These are phyloP conservation scores for Gavialis gangeticus DNA, from an alignment of 2,113 vertebrate species.

Conservation along the genomic window DNA sequence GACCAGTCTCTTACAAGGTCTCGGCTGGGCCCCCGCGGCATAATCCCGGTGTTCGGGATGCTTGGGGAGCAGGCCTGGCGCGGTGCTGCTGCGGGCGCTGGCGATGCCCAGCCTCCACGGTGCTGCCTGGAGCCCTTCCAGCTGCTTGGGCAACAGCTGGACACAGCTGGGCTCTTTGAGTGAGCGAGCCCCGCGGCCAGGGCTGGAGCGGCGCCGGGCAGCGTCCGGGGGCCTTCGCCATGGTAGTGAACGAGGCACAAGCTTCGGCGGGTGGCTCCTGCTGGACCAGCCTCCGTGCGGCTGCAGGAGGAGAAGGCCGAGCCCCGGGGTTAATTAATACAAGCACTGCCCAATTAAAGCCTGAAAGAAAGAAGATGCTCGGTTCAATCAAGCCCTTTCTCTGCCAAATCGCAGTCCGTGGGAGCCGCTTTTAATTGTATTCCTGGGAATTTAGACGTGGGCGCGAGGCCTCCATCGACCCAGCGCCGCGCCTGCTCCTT, in stretches of 20 bases:
- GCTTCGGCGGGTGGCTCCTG: fast-evolving
- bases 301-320: fast-evolving
- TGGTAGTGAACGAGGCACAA: neutral
- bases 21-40: no score
- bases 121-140: no score
- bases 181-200: no score
- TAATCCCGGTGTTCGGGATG: no score
- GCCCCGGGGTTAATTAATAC: slow-evolving; percentile 58
- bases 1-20: no score
- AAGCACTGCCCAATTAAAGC: slow-evolving; percentile 47
- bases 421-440: slow-evolving; percentile 55
- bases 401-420: slow-evolving; percentile 46
- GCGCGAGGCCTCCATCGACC: neutral
- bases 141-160: no score
- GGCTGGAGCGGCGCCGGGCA: no score
- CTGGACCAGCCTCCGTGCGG: neutral
- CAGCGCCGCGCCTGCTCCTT: neutral
- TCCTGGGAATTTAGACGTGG: neutral
- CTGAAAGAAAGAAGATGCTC: slow-evolving; percentile 32
- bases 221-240: no score
- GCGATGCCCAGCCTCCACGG: no score
- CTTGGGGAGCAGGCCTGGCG: no score
- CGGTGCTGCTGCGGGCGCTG: no score
- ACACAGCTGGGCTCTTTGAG: no score
- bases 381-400: slow-evolving; percentile 31